Base-by-base conservation (phyloP, 2,797 vertebrate species). In the Pantherophis vulpinus region DNA sequence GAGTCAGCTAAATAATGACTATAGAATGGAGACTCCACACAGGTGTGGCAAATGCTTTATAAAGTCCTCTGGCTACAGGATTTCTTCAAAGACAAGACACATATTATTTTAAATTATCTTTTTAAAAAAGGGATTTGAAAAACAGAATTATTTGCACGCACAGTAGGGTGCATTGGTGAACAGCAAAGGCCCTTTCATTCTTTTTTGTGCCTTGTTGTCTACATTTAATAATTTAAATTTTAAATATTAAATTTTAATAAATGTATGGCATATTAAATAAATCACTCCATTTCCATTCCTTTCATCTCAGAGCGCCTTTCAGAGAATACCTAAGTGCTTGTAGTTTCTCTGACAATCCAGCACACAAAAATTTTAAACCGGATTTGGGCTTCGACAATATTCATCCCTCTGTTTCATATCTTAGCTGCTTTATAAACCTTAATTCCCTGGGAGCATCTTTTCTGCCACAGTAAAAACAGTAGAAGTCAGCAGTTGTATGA, bases 341-440 rank as follows among this genome's bases (percentile, higher is more conserved):
- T 79, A 86, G 79, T 93, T 91, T 90, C 79, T 92, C 90, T 91
- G 91, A 94, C 89, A 93, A 94, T 93, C 16, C 83, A 91, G 90
- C 83, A 88, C 51, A 58, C 58, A 90, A 37, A 63, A 87, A 90
- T 23, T 93, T 95, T 93, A 91, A 91, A 90, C 63, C 88, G 58
- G 86, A 90, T 90, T 93, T 47, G 60, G 79, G 37, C 86, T 66
- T 94, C 79, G 90, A n/a, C 66, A 95, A 93, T 88, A 79, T 87
- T 93, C 79, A 18, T 32, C 47, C 47, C 87, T 93, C 90, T 90
- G 83, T 95, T 90, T 94, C 51, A 56, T 93, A 90, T 91, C 87
- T 92, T 63, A 47, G 25, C 54, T 88, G 63, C 87, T 95, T 92
- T 91, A 92, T 18, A 91, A 63, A 58, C 60, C 87, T 61, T 74